phyloP scores from a whole-genome alignment of 2,797 vertebrate genomes.

The Muscicapa striata region DNA sequence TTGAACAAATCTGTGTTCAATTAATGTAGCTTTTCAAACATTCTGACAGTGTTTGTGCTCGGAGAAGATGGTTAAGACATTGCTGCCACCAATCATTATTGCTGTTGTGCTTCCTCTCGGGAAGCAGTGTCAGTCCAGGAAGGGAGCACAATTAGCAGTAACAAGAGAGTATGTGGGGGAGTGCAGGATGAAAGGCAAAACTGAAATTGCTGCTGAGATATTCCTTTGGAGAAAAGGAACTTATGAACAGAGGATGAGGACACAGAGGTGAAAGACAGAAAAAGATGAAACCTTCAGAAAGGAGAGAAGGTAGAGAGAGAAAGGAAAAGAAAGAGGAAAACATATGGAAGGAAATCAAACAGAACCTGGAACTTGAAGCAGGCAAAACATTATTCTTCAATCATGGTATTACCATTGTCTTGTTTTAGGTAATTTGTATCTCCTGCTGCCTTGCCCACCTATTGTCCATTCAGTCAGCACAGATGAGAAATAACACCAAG shows the following conservation, averaged over 20 bases:
- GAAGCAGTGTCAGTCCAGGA: constrained; percentile 59
- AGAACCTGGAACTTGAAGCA: background rate
- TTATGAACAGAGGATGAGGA: background rate
- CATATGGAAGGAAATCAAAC: background rate
- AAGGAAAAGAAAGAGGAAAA: background rate
- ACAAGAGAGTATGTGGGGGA: constrained; percentile 36
- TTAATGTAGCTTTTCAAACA: constrained; percentile 69
- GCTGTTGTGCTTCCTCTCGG: constrained; percentile 40
- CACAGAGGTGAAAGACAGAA: background rate
- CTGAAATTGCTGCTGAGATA: background rate
- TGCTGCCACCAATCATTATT: constrained; percentile 63
- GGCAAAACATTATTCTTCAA: background rate
- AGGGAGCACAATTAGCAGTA: constrained; percentile 58
- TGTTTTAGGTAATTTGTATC: background rate
- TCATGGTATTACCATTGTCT: background rate
- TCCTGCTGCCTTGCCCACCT: background rate
- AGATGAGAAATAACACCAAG: background rate
- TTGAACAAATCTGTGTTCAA: constrained; percentile 70
- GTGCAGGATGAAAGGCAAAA: constrained; percentile 6
- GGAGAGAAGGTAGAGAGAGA: background rate
- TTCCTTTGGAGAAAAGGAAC: background rate
- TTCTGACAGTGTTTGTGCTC: constrained; percentile 62
- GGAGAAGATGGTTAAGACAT: constrained; percentile 65
- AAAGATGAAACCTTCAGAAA: background rate
- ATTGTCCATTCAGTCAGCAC: background rate